Conservation (phyloP, 2,888 invertebrate genomes). For the Hybos culiciformis region DNA sequence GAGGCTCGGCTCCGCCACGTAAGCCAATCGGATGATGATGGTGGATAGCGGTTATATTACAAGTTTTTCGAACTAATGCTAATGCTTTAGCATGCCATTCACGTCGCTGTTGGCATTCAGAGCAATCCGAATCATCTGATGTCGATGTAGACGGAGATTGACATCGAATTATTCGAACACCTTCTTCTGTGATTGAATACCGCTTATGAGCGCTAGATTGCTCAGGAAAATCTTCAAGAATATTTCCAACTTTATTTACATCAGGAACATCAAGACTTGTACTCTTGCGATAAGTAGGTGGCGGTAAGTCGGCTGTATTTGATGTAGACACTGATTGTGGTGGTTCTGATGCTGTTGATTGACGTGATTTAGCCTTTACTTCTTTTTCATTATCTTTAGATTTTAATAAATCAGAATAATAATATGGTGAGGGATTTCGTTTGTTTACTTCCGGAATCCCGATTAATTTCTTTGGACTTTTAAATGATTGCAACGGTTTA, state of each 20-base stretch:
- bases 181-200: slow-evolving; percentile 57
- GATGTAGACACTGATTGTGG: slow-evolving; percentile 31
- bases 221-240: not conserved
- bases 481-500: slow-evolving; percentile 34
- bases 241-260: slow-evolving; percentile 21
- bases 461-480: slow-evolving; percentile 31
- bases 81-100: slow-evolving; percentile 36
- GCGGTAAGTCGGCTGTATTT: slow-evolving; percentile 18
- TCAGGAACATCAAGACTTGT: slow-evolving; percentile 60
- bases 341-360: slow-evolving; percentile 37
- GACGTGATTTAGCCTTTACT: slow-evolving; percentile 29
- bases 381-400: slow-evolving; percentile 25
- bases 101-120: slow-evolving; percentile 35
- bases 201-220: slow-evolving; percentile 23
- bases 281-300: slow-evolving; percentile 50
- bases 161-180: slow-evolving; percentile 39
- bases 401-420: slow-evolving; percentile 64
- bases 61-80: slow-evolving; percentile 34
- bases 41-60: slow-evolving; percentile 23
- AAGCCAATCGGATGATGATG: not conserved
- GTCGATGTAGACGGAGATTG: slow-evolving; percentile 35
- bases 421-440: slow-evolving; percentile 69
- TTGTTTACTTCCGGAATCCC: slow-evolving; percentile 28
- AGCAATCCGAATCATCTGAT: slow-evolving; percentile 36
- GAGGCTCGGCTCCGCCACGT: slow-evolving; percentile 18